Conservation (phyloP, 2,797 vertebrate species). For the Cyprinella venusta region DNA sequence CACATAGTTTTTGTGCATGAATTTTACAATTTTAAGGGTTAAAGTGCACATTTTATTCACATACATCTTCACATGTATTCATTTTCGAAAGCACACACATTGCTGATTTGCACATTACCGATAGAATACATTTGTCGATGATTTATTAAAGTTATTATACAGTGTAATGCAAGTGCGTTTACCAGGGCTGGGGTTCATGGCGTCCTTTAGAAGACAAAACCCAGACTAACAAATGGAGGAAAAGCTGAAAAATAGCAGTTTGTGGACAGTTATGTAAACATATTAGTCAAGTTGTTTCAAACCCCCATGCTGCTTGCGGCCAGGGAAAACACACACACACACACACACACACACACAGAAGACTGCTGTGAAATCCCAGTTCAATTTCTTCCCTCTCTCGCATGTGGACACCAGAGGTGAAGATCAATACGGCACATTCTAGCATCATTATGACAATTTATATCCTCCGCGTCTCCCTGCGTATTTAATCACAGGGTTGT, state of each 20-base stretch:
- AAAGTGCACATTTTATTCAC: background rate
- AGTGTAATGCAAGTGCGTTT: background rate
- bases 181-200: background rate
- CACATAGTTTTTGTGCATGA: background rate
- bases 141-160: background rate
- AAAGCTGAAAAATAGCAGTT: conserved; percentile 62
- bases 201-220: background rate
- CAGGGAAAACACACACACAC: conserved; percentile 43
- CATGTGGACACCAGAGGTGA: conserved; percentile 70
- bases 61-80: background rate
- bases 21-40: background rate
- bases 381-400: conserved; percentile 72
- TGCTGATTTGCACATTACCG: background rate
- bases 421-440: conserved; percentile 77
- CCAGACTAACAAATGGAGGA: conserved; percentile 47
- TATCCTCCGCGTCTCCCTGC: conserved; percentile 70
- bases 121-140: conserved; percentile 6
- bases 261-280: conserved; percentile 66
- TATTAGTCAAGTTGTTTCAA: conserved; percentile 73
- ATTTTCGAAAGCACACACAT: background rate
- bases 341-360: conserved; percentile 32
- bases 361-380: conserved; percentile 66
- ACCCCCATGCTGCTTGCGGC: conserved; percentile 45
- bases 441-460: conserved; percentile 78
- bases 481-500: conserved; percentile 75